A percentile compares a stretch with the other conserved stretches of the same genome.
These are phyloP conservation scores for Chrysolina americana DNA, from an alignment of 2,888 invertebrate species.

Conservation along the genomic window DNA sequence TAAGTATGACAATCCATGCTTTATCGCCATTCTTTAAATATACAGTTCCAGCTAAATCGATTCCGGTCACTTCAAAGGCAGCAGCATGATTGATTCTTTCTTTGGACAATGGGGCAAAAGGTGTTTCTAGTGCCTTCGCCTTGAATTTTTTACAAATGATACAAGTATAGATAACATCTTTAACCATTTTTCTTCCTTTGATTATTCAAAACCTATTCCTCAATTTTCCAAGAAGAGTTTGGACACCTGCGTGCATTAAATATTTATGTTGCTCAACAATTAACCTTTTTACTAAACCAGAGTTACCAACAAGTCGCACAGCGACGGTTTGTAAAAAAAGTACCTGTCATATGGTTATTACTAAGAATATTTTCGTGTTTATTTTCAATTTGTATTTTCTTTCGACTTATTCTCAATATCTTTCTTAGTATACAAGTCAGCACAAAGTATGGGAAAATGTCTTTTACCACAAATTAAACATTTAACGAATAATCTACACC, in stretches of 20 bases:
- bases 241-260: no score
- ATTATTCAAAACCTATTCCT: no score
- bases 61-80: background rate
- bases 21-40: background rate
- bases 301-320: no score
- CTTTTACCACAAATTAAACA: conserved; percentile 18
- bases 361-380: background rate
- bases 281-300: no score
- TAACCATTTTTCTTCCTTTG: no score
- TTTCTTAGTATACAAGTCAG: background rate
- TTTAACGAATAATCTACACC: background rate
- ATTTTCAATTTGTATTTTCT: background rate
- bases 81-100: no score
- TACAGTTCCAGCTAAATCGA: background rate
- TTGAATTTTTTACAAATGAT: no score
- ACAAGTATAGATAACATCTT: no score
- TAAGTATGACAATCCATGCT: background rate
- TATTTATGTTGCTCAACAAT: no score
- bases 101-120: no score
- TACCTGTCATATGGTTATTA: conserved; percentile 8
- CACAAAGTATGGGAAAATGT: conserved; percentile 13
- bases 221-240: no score
- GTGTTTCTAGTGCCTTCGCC: no score
- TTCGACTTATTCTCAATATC: background rate
- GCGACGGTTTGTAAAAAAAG: conserved; percentile 20